Percentiles rank a stretch among this genome's conserved stretches.
Conservation (phyloP, 2,888 invertebrate species). For the Heliconius sara region DNA sequence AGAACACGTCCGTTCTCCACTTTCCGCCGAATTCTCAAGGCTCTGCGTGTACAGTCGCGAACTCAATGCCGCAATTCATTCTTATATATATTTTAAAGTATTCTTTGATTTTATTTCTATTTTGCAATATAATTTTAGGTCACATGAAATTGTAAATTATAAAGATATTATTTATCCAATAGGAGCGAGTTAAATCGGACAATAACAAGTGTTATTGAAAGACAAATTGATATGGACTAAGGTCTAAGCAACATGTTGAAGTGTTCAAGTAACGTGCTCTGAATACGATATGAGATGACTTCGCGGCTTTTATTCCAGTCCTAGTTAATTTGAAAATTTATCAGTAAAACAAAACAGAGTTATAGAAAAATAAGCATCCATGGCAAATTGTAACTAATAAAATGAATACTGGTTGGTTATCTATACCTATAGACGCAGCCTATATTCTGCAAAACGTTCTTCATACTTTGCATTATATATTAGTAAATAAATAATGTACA, state of each 20-base stretch:
- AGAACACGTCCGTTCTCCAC: too few species aligned
- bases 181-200: background rate
- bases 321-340: background rate
- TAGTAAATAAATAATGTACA: too few species aligned
- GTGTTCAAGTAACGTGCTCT: conserved; percentile 9
- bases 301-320: background rate
- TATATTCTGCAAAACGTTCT: background rate
- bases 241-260: conserved; percentile 2
- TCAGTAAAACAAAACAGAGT: background rate
- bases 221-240: conserved; percentile 14
- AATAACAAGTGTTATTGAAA: background rate
- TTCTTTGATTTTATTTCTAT: too few species aligned
- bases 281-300: background rate
- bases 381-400: background rate
- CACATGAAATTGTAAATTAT: background rate
- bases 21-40: too few species aligned
- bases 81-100: too few species aligned
- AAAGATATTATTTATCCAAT: background rate
- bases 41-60: too few species aligned
- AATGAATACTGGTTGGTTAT: too few species aligned
- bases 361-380: background rate
- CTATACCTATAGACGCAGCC: background rate
- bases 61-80: too few species aligned
- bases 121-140: background rate
- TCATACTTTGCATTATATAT: background rate